Conservation (phyloP, 1,140 invertebrate species). For the Pseudomyrmex flavicornis region DNA sequence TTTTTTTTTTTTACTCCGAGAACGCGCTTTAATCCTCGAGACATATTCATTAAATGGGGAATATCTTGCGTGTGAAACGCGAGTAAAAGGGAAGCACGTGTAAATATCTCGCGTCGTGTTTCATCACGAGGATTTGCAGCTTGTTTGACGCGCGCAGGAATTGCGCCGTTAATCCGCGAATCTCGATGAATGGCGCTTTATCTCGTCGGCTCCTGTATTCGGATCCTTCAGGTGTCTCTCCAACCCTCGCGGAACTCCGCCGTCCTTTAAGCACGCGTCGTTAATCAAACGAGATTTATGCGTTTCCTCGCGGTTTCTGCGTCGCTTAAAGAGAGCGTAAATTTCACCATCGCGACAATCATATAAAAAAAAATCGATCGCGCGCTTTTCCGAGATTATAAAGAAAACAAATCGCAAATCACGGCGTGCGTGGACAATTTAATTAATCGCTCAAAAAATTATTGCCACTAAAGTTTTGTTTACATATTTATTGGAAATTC, state of each 20-base stretch:
- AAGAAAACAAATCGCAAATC: neutral
- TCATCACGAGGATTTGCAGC: slow-evolving; percentile 30
- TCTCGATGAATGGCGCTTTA: slow-evolving; percentile 42
- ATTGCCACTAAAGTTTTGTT: neutral
- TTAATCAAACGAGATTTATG: slow-evolving; percentile 51
- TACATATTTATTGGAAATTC: too few species aligned
- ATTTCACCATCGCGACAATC: neutral
- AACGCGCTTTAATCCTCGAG: too few species aligned
- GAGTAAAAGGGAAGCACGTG: neutral
- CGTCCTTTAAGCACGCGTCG: slow-evolving; percentile 5
- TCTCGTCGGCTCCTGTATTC: slow-evolving; percentile 19
- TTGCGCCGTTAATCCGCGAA: slow-evolving; percentile 29
- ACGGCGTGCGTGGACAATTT: neutral
- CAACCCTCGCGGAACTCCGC: slow-evolving; percentile 8
- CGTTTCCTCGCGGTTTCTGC: neutral
- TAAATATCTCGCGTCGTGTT: slow-evolving; percentile 18
- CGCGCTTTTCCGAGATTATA: neutral
- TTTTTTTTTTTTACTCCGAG: too few species aligned
- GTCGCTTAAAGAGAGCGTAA: slow-evolving; percentile 26
- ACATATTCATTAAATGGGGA: neutral
- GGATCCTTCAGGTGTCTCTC: neutral
- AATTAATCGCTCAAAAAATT: neutral
- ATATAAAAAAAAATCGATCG: neutral
- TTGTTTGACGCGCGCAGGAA: slow-evolving; percentile 12
- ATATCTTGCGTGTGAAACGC: neutral